Evolutionary conservation across 2,797 vertebrate species (phyloP), one percentile per base, ranked within the genome.

Genomic region (Trematomus bernacchii): DNA sequence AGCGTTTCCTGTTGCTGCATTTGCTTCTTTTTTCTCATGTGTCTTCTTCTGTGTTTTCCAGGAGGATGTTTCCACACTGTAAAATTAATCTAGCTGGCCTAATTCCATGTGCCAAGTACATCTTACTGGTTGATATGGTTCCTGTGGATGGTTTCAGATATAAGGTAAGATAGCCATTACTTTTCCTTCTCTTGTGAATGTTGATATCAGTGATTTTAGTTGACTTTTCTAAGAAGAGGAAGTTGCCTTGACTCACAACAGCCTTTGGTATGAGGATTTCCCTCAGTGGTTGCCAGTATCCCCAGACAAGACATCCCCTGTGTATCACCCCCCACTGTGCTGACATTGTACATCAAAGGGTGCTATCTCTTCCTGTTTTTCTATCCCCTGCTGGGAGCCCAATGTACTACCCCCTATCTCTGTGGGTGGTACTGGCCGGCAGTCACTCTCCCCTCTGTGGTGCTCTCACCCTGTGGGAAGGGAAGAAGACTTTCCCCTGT

Each of bases 51-150:
- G 3, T 75, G 65, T 77, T 40, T 37, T 86, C 40, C 90, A 98
- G 97, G 92, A 93, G 97, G 71, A 98, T 97, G 97, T 98, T 98
- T 78, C 97, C 97, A 19, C 97, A 98, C 76, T 97, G 97, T 84
- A 98, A 98, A 86, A 94, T 98, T 68, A 95, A 92, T 73, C 92
- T 98, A 0, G 93, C 95, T 0, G 97, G 97, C 16, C 94, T 98
- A 55, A 91, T 97, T 74, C 96, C 97, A 0, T 97, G 96, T 53
- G 96, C 96, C 60, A 97, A 97, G 86, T 98, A 98, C 86, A 96
- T 98, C 87, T 87, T 98, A 73, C 80, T 98, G 93, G 96, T 98
- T 2, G 97, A 98, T 83, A 96, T 98, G 93, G 94, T 98, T 1
- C 96, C 97, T 14, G 94, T 94, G 89, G 97, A 98, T 50, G 94